Conservation (phyloP, 2,888 invertebrate species). For the Ctena decussata region DNA sequence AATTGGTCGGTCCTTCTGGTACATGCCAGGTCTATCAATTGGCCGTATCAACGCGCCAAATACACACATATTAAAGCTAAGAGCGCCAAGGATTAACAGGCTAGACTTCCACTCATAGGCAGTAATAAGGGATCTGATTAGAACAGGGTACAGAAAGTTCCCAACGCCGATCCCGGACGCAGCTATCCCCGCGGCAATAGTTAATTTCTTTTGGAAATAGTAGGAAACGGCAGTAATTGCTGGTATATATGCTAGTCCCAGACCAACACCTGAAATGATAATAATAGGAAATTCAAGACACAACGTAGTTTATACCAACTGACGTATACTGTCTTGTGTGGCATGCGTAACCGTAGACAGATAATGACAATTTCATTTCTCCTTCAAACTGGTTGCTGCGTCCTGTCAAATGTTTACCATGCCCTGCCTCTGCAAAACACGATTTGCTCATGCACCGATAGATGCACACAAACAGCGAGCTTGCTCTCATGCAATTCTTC, state of each 20-base stretch:
- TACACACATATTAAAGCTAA: conserved; percentile 72
- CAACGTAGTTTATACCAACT: too few relatives aligned
- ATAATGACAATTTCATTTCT: too few relatives aligned
- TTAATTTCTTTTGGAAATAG: conserved; percentile 72
- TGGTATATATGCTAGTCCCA: conserved; percentile 73
- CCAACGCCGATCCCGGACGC: conserved; percentile 77
- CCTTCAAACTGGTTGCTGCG: too few relatives aligned
- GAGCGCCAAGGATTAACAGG: conserved; percentile 71
- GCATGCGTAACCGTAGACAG: too few relatives aligned
- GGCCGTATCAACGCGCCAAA: conserved; percentile 73
- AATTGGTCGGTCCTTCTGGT: conserved; percentile 35
- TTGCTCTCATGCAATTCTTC: too few relatives aligned
- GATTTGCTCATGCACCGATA: too few relatives aligned
- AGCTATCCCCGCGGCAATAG: conserved; percentile 74
- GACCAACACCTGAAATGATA: conserved; percentile 72
- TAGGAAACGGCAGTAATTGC: conserved; percentile 71
- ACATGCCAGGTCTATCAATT: conserved; percentile 50
- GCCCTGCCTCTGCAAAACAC: too few relatives aligned
- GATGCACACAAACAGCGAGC: too few relatives aligned
- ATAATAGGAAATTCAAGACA: too few relatives aligned
- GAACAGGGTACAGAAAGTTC: conserved; percentile 72
- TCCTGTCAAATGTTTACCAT: too few relatives aligned
- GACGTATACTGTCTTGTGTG: too few relatives aligned
- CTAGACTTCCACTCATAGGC: conserved; percentile 72
- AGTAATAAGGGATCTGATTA: conserved; percentile 69